phyloP scores from a whole-genome alignment of 2,113 vertebrate species.

The Ochotona curzoniae region DNA sequence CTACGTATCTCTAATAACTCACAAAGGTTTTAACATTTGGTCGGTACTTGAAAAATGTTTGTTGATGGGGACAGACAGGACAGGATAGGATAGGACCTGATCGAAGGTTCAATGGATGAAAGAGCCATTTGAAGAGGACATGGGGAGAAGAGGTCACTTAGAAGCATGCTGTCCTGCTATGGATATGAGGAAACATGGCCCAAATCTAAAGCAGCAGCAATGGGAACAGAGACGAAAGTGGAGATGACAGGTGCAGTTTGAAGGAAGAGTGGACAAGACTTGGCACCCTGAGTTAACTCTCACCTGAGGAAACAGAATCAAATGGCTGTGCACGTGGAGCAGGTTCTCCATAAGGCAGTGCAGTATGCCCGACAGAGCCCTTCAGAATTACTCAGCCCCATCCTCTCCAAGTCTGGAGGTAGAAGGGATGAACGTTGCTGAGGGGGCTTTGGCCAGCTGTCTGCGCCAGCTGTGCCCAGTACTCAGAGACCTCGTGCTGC shows the following conservation, averaged over 20 bases:
- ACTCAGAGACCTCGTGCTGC: constrained; percentile 26
- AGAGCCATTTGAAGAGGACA: constrained; percentile 7
- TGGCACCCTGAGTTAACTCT: neutral
- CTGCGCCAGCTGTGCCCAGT: constrained; percentile 51
- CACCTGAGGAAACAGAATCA: constrained; percentile 22
- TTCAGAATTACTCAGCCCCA: neutral
- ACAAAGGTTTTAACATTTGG: neutral
- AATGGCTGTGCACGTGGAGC: neutral
- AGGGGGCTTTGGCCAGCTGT: constrained; percentile 24
- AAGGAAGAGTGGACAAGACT: constrained; percentile 24
- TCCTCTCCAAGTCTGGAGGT: no score
- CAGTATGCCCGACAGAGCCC: neutral
- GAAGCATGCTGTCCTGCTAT: neutral
- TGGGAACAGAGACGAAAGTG: neutral
- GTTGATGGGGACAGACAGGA: neutral
- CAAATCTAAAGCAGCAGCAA: neutral
- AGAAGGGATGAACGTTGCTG: no score
- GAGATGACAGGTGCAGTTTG: constrained; percentile 2
- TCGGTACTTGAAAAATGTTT: constrained; percentile 14
- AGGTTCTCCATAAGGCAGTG: neutral
- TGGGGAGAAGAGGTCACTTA: neutral
- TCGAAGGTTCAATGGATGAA: constrained; percentile 30
- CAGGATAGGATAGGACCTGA: neutral
- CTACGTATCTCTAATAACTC: constrained; percentile 5
- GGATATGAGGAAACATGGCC: neutral